Evolutionary conservation across 1,140 invertebrate genomes (phyloP), one percentile per base, ranked within the genome.

Genomic region (Drosophila bifasciata): DNA sequence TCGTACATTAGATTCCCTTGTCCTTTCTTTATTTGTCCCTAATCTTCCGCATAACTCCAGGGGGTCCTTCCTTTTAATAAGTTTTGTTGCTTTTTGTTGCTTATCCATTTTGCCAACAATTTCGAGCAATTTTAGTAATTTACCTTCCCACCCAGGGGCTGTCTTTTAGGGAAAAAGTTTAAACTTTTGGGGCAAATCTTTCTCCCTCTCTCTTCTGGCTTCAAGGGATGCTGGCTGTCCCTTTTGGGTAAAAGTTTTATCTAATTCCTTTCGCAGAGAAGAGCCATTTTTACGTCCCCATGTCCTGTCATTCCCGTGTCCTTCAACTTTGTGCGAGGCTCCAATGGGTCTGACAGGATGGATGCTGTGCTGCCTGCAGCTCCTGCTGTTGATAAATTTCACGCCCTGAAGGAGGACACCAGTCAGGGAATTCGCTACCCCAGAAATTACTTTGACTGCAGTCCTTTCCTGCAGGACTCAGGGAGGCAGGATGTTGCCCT

Each of bases 401-500:
- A 81, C 78, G 78, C 72, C 78, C 75, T 64, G 55, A 44, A 60
- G 61, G 32, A 72, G 61, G 25, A 72, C 48, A 36, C 71, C 50
- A 66, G 75, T 46, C 53, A 62, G 69, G 40, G 64, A 51, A 72
- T 56, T 59, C 32, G 28, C 41, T 46, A 41, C n/a, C 43, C 40
- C 52, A 86, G 62, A 86, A 84, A 84, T 84, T 80, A 80, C 81
- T 69, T 86, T 86, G 76, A 73, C 80, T 84, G 79, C 79, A 85
- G 81, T 68, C 72, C 55, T 13, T 36, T 36, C 32, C 62, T 39
- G 48, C 52, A 39, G 46, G 57, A 41, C 25, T 23, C 32, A n/a
- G 53, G 28, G 49, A 23, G 44, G 8, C 45, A 40, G 49, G 39
- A 28, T 19, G 28, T 8, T 11, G 32, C 17, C 3, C 55, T 11